Percentiles rank a stretch among this genome's conserved stretches.
Conservation (phyloP, 2,888 invertebrate species). For the Branchellion lobata region DNA sequence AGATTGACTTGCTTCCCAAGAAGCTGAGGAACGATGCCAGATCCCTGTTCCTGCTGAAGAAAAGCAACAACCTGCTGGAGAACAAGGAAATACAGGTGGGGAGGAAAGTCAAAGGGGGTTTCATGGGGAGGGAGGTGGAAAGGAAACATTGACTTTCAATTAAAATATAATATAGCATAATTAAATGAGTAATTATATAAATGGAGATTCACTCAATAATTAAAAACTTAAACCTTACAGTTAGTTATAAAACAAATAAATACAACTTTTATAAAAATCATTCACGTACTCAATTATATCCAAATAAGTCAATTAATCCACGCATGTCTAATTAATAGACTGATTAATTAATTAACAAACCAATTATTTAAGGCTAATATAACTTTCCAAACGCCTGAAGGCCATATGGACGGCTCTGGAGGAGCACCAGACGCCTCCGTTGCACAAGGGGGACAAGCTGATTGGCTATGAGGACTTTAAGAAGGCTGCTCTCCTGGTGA, state of each 20-base stretch:
- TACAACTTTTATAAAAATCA: too few relatives aligned
- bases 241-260: too few relatives aligned
- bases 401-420: slow-evolving; percentile 81
- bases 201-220: too few relatives aligned
- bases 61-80: slow-evolving; percentile 79
- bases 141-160: too few relatives aligned
- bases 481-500: slow-evolving; percentile 75
- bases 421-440: slow-evolving; percentile 75
- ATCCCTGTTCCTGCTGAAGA: slow-evolving; percentile 80
- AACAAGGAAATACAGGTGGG: slow-evolving; percentile 74
- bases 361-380: neutral
- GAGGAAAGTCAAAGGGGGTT: too few relatives aligned
- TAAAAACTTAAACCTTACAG: too few relatives aligned
- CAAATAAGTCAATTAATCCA: too few relatives aligned
- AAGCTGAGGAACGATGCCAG: slow-evolving; percentile 82
- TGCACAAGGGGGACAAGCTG: slow-evolving; percentile 76
- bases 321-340: too few relatives aligned
- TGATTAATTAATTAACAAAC: too few relatives aligned
- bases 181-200: neutral
- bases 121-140: too few relatives aligned
- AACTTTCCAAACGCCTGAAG: slow-evolving; percentile 61
- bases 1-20: slow-evolving; percentile 75
- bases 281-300: too few relatives aligned
- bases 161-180: neutral
- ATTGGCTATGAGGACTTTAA: slow-evolving; percentile 83